A percentile compares a stretch with the other conserved stretches of the same genome.
phyloP scores from a whole-genome alignment of 2,113 vertebrate species.

The Brienomyrus longianalis region DNA sequence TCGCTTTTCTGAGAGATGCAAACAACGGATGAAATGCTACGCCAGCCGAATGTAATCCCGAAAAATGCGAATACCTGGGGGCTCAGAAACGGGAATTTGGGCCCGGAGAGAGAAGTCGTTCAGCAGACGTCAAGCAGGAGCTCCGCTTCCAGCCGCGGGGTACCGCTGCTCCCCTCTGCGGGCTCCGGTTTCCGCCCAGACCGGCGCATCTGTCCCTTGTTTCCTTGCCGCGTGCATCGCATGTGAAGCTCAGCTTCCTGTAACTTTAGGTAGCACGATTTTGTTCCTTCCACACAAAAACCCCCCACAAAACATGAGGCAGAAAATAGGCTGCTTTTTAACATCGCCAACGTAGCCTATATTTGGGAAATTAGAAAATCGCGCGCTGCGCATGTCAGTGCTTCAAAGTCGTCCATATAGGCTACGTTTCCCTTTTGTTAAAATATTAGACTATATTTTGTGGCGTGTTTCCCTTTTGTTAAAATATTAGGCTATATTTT shows the following conservation, averaged over 20 bases:
- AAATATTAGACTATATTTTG: background rate
- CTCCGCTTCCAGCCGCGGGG: background rate
- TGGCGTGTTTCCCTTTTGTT: background rate
- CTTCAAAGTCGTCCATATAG: background rate
- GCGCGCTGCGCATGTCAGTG: background rate
- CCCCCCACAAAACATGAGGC: slow-evolving; percentile 17
- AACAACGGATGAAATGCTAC: background rate
- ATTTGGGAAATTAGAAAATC: background rate
- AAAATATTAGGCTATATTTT: background rate
- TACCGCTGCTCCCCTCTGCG: background rate
- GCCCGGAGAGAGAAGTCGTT: background rate
- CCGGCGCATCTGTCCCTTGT: slow-evolving; percentile 35
- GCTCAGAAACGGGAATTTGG: background rate
- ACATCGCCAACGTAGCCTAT: background rate
- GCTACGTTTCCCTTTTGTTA: background rate
- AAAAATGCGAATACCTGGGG: background rate
- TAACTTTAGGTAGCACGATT: slow-evolving; percentile 48
- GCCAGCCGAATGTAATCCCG: background rate
- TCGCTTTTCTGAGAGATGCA: background rate
- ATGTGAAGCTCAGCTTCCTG: slow-evolving; percentile 50
- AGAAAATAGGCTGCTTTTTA: slow-evolving; percentile 7
- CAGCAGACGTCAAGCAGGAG: background rate
- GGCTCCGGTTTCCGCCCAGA: background rate
- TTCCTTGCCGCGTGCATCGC: slow-evolving; percentile 39
- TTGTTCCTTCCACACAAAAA: slow-evolving; percentile 29